These are phyloP conservation scores for Caenorhabditis sp. DNA, from an alignment of 2,888 invertebrate genomes.

Conservation along the genomic window DNA sequence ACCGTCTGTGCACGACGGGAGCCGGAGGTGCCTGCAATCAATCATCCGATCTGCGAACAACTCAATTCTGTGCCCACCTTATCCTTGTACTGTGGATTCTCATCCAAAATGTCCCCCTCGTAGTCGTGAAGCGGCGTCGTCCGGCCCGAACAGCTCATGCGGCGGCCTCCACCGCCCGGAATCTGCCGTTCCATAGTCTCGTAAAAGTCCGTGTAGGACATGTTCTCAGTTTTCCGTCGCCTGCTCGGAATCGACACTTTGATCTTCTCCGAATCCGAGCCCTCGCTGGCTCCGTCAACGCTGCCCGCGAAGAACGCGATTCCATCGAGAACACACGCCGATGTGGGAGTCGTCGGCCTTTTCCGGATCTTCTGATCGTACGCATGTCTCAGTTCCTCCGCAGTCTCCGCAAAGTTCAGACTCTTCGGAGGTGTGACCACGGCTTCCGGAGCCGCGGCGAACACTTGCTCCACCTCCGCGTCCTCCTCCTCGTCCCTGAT, in stretches of 20 bases:
- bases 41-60: too few species aligned
- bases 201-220: conserved; percentile 72
- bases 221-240: conserved; percentile 51
- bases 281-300: conserved; percentile 20
- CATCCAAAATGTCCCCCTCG: conserved; percentile 74
- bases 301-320: conserved; percentile 56
- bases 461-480: conserved; percentile 47
- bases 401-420: conserved; percentile 45
- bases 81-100: conserved; percentile 70
- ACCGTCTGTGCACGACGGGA: conserved; percentile 76
- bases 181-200: conserved; percentile 69
- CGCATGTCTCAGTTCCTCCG: conserved; percentile 62
- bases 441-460: conserved; percentile 19
- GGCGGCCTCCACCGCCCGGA: conserved; percentile 44
- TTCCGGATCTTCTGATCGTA: conserved; percentile 69
- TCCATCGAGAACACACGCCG: conserved; percentile 59
- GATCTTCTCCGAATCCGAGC: conserved; percentile 53
- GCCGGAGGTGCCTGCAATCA: conserved; percentile 72
- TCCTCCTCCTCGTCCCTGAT: conserved; percentile 67
- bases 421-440: conserved; percentile 39
- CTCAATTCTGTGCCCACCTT: too few species aligned
- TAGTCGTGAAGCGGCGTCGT: conserved; percentile 63
- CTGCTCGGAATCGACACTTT: conserved; percentile 65
- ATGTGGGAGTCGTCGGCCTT: conserved; percentile 74
- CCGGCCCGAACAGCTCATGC: conserved; percentile 54